Conservation (phyloP, 2,797 vertebrate genomes). For the Epinephelus malabaricus region DNA sequence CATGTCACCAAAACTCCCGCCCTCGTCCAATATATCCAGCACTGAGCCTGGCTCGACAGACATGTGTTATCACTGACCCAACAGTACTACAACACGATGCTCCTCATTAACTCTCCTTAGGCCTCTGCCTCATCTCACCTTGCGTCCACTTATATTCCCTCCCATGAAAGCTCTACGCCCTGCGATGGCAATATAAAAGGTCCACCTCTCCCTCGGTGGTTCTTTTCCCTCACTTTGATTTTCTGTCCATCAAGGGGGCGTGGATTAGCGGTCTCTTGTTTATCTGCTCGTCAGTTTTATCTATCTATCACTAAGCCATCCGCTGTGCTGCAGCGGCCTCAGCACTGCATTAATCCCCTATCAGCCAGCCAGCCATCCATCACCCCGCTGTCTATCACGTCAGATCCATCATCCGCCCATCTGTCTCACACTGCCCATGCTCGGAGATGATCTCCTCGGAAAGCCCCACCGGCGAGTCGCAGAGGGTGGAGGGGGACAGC, state of each 20-base stretch:
- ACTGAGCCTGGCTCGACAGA: slow-evolving; percentile 19
- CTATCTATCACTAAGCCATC: slow-evolving; percentile 86
- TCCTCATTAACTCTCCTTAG: slow-evolving; percentile 41
- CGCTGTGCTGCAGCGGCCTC: slow-evolving; percentile 75
- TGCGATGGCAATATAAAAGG: slow-evolving; percentile 55
- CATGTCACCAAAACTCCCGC: slow-evolving; percentile 49
- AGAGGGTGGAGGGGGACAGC: slow-evolving; percentile 60
- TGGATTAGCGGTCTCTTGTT: slow-evolving; percentile 89
- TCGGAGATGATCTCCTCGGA: slow-evolving; percentile 76
- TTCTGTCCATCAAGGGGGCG: slow-evolving; percentile 84
- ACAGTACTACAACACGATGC: slow-evolving; percentile 15
- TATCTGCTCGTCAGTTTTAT: slow-evolving; percentile 88
- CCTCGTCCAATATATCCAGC: slow-evolving; percentile 19
- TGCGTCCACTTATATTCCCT: slow-evolving; percentile 49
- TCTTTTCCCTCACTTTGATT: slow-evolving; percentile 83
- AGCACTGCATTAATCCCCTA: slow-evolving; percentile 88
- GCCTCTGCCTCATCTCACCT: slow-evolving; percentile 47
- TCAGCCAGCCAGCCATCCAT: slow-evolving; percentile 87
- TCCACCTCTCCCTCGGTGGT: slow-evolving; percentile 68
- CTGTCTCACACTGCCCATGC: slow-evolving; percentile 83
- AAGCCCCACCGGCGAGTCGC: slow-evolving; percentile 66
- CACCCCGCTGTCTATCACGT: slow-evolving; percentile 87
- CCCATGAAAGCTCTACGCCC: slow-evolving; percentile 52
- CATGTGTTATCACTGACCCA: slow-evolving; percentile 48
- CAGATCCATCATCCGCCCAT: slow-evolving; percentile 90